Evolutionary conservation across 2,113 vertebrate species (phyloP), one percentile per base, ranked within the genome.

Genomic region (Gallinago undulata): DNA sequence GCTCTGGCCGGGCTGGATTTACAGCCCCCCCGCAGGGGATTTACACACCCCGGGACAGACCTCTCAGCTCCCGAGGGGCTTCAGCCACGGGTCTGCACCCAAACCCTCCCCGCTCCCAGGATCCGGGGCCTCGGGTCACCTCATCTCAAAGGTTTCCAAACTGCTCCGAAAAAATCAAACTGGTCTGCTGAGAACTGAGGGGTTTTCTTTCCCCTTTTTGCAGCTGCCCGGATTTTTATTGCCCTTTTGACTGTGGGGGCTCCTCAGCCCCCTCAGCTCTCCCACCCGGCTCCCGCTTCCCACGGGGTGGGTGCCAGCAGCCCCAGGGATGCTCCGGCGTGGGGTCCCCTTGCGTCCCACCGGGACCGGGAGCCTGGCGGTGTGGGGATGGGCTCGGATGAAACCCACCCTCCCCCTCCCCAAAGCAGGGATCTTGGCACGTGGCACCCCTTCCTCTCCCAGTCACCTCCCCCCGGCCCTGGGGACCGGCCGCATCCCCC

Each of bases 251-350:
- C 17, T 35, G 33, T 5, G n/a, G 37, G 8, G 4, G 5, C 35
- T 6, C 31, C 35, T 19, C 3, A 0, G 21, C 7, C 21, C 33
- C n/a, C 62, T 23, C 47, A 6, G 39, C 11, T 62, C 47, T 68
- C 64, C 69, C 7, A 9, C 37, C 57, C 8, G 16, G 28, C 47
- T 37, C 55, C 84, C 37, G 43, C 14, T 22, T 55, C 53, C 57
- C 18, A 0, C 9, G 11, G 10, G 19, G 7, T 2, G 43, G 55
- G 14, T 47, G 28, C 35, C 43, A 74, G 9, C 60, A 63, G 35
- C 69, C 22, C 73, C 6, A 0, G 1, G 17, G 60, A 53, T 35
- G 74, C 85, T 68, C n/a, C 1, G 0, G 33, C 2, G 0, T 1
- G 24, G 41, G 31, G 21, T 16, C 28, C 6, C 0, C 41, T 80